Percentiles rank a stretch among this genome's conserved stretches.
These are phyloP conservation scores for Xyrauchen texanus DNA, from an alignment of 2,113 vertebrate species.

Conservation along the genomic window DNA sequence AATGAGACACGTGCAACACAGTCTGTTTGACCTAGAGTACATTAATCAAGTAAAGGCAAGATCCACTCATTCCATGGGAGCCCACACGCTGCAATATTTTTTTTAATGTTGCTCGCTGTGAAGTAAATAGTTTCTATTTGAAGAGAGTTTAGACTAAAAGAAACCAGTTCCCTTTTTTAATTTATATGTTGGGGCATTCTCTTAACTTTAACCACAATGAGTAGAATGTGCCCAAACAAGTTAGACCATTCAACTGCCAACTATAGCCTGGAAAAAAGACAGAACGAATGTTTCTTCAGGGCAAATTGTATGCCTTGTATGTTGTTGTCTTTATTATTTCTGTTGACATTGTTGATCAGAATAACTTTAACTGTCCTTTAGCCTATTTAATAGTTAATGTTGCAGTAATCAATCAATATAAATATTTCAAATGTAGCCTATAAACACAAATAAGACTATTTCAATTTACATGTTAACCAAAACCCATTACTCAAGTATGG, in stretches of 20 bases:
- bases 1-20: no score
- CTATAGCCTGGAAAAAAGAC: neutral
- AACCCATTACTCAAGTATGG: neutral
- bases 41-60: neutral
- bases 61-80: neutral
- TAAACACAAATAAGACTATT: no score
- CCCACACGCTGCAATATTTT: neutral
- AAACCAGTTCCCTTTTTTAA: conserved; percentile 9
- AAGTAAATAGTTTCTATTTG: neutral
- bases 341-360: neutral
- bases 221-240: conserved; percentile 55
- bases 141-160: neutral
- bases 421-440: neutral
- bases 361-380: neutral
- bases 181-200: conserved; percentile 40
- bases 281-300: conserved; percentile 3
- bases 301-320: neutral
- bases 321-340: neutral
- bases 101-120: neutral
- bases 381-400: neutral
- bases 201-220: conserved; percentile 39
- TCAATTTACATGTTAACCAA: neutral
- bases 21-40: neutral
- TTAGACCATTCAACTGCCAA: conserved; percentile 39
- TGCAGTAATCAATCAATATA: neutral